These are phyloP conservation scores for Timema cristinae DNA, from an alignment of 2,888 invertebrate species.

Conservation along the genomic window DNA sequence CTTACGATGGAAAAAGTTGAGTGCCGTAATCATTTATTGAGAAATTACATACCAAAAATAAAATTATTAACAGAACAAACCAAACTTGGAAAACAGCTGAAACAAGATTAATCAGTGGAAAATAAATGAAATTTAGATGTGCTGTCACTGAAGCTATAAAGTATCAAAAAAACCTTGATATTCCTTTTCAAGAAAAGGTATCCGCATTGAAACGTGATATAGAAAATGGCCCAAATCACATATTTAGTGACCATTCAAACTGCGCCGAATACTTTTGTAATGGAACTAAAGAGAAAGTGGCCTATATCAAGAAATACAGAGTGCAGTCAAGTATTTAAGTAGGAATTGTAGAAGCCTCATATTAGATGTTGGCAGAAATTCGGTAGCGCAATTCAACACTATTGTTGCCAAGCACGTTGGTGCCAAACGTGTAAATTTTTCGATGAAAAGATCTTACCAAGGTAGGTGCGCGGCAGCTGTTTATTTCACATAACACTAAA, in stretches of 20 bases:
- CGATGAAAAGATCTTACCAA: slow-evolving; percentile 16
- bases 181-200: slow-evolving; percentile 1
- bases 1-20: slow-evolving; percentile 1
- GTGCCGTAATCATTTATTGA: slow-evolving; percentile 11
- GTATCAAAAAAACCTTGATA: background rate
- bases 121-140: slow-evolving; percentile 11
- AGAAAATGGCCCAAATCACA: slow-evolving; percentile 14
- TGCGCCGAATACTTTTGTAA: slow-evolving; percentile 19
- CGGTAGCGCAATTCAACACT: slow-evolving; percentile 14
- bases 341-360: slow-evolving; percentile 16
- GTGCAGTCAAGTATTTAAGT: background rate
- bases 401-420: background rate
- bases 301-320: slow-evolving; percentile 12
- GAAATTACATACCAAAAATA: slow-evolving; percentile 17
- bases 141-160: slow-evolving; percentile 10
- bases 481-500: slow-evolving; percentile 8
- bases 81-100: background rate
- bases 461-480: slow-evolving; percentile 8
- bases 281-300: slow-evolving; percentile 16
- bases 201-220: slow-evolving; percentile 4
- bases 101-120: background rate
- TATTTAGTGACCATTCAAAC: slow-evolving; percentile 5
- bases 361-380: slow-evolving; percentile 1
- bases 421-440: slow-evolving; percentile 14
- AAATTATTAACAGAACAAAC: background rate